Evolutionary conservation across 2,113 vertebrate species (phyloP).

Genomic region (Mesitornis unicolor): DNA sequence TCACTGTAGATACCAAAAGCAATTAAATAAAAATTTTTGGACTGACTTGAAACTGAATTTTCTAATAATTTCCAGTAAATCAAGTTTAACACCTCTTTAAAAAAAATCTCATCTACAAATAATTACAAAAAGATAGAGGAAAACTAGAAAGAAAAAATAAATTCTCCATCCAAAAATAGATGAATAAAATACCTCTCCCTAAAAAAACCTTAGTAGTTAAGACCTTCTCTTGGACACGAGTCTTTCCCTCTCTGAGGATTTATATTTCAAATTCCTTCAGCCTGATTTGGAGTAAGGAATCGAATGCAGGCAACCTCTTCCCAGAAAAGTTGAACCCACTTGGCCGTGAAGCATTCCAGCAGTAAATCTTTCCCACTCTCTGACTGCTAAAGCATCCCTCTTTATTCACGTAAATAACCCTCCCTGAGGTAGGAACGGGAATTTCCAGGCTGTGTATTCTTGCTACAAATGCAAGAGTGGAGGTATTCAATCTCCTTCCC

Average conservation of each 20-base stretch:
- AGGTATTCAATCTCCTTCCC: neutral
- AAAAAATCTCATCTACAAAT: neutral
- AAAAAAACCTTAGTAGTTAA: neutral
- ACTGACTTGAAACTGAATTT: neutral
- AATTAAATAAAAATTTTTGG: neutral
- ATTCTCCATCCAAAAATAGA: neutral
- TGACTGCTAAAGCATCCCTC: neutral
- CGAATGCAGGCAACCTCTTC: neutral
- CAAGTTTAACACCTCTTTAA: neutral
- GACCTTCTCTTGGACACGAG: neutral
- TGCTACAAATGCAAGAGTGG: neutral
- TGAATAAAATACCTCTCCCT: neutral
- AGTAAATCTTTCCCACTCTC: neutral
- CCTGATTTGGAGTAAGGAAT: neutral
- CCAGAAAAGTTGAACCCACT: constrained; percentile 13
- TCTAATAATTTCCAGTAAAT: neutral
- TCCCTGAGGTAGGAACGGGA: neutral
- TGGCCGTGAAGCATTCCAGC: neutral
- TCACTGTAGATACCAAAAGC: neutral
- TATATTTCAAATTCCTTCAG: neutral
- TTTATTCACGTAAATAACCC: neutral
- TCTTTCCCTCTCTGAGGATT: neutral
- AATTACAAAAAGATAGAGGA: neutral
- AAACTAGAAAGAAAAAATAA: neutral
- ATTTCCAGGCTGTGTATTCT: neutral